phyloP scores from a whole-genome alignment of 2,888 invertebrate species.

The Pollenia amentaria region DNA sequence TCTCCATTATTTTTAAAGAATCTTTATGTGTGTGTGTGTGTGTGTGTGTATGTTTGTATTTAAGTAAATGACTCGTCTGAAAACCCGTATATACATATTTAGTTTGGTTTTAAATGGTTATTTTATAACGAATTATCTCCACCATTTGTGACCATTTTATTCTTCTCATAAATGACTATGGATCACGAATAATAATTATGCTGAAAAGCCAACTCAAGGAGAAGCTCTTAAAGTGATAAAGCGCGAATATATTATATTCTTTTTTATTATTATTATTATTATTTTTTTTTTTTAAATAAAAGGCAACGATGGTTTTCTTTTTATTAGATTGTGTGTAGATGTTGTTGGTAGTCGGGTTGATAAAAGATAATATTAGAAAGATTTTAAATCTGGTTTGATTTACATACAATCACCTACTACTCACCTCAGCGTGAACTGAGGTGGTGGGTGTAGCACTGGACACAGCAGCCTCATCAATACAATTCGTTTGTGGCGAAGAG shows the following conservation, averaged over 20 bases:
- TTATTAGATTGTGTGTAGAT: conserved; percentile 8
- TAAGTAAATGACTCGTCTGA: conserved; percentile 55
- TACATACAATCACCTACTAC: conserved; percentile 74
- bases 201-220: neutral
- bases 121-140: conserved; percentile 3
- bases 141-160: conserved; percentile 8
- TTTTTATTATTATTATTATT: too few species aligned
- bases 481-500: conserved; percentile 73
- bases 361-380: conserved; percentile 33
- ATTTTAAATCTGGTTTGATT: conserved; percentile 40
- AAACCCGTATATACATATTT: conserved; percentile 56
- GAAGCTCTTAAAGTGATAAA: neutral
- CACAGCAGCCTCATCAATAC: conserved; percentile 80
- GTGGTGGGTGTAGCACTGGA: conserved; percentile 80
- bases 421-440: conserved; percentile 74
- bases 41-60: conserved; percentile 14
- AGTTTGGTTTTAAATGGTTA: conserved; percentile 6
- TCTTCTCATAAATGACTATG: neutral
- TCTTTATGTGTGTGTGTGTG: neutral
- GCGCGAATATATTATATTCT: neutral
- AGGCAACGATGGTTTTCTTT: conserved; percentile 49
- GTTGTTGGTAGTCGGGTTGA: conserved; percentile 31
- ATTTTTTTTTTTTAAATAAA: conserved; percentile 14
- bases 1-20: conserved; percentile 8
- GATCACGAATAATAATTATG: neutral